Conservation (phyloP, 2,797 vertebrate genomes). For the Coregonus suidteri region DNA sequence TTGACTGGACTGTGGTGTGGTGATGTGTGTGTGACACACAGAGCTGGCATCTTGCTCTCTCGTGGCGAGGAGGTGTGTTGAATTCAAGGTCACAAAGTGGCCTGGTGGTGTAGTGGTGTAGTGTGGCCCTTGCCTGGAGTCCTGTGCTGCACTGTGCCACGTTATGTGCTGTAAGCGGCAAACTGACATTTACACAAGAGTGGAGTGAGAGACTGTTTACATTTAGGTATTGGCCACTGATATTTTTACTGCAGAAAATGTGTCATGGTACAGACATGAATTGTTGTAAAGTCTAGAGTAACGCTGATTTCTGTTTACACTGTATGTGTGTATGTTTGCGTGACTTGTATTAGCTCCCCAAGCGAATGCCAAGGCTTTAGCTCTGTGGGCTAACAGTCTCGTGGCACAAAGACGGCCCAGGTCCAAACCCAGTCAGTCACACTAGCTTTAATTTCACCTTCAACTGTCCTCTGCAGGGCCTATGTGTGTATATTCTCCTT, state of each 20-base stretch:
- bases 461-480: constrained; percentile 1
- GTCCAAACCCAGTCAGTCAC: neutral
- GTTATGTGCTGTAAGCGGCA: constrained; percentile 10
- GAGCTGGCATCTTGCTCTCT: constrained; percentile 4
- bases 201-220: constrained; percentile 19
- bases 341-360: neutral
- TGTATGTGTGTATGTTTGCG: neutral
- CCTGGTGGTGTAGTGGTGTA: neutral
- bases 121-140: constrained; percentile 11
- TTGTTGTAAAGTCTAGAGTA: neutral
- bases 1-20: neutral
- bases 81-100: constrained; percentile 9
- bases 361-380: neutral
- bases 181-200: constrained; percentile 39
- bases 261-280: neutral
- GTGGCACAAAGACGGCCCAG: neutral
- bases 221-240: constrained; percentile 12
- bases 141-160: neutral
- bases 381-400: neutral
- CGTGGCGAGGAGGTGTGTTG: neutral
- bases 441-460: constrained; percentile 15
- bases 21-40: neutral
- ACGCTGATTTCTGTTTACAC: too few relatives aligned
- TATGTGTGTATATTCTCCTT: neutral
- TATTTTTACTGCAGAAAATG: constrained; percentile 10